phyloP scores from a whole-genome alignment of 2,888 invertebrate species.

The Ceriagrion tenellum region DNA sequence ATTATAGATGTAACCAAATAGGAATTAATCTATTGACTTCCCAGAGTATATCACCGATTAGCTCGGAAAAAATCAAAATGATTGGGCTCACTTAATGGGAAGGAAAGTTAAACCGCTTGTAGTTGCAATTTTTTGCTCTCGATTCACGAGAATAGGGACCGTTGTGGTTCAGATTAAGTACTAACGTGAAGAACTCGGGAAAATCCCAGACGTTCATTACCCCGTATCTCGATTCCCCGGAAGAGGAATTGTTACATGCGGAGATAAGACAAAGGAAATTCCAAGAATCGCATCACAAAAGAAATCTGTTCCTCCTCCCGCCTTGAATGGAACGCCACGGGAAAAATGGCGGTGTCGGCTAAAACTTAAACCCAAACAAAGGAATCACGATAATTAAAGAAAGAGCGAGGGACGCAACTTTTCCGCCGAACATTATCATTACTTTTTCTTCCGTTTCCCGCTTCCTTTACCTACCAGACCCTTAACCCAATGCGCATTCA shows the following conservation, averaged over 20 bases:
- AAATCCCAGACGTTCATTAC: slow-evolving; percentile 12
- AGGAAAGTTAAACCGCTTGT: too few species aligned
- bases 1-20: too few species aligned
- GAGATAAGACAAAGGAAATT: slow-evolving; percentile 25
- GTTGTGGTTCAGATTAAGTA: background rate
- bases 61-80: too few species aligned
- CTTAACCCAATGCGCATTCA: background rate
- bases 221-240: background rate
- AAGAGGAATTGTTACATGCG: background rate
- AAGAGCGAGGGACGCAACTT: background rate
- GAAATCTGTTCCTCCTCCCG: background rate
- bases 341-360: background rate
- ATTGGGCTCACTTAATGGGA: too few species aligned
- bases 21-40: too few species aligned
- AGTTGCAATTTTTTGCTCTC: too few species aligned
- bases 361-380: slow-evolving; percentile 7
- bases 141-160: background rate
- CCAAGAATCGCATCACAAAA: background rate
- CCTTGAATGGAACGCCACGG: background rate
- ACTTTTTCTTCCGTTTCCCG: slow-evolving; percentile 7
- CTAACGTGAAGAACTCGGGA: background rate
- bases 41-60: too few species aligned
- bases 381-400: background rate
- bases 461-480: slow-evolving; percentile 1
- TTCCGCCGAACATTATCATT: background rate